phyloP scores from a whole-genome alignment of 2,113 vertebrate genomes.

The Chitala chitala region DNA sequence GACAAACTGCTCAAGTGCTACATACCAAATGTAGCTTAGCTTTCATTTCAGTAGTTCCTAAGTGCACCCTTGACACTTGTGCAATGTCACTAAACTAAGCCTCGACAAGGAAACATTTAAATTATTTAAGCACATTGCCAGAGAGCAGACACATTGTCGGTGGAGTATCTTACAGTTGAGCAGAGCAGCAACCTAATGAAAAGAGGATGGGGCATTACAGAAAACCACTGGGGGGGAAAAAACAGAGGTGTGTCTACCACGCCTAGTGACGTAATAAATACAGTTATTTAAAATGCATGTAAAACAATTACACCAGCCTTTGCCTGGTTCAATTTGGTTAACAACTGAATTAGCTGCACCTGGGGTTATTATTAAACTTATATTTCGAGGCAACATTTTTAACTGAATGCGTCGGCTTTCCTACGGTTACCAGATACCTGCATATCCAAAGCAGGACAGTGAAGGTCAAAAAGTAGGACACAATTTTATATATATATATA shows the following conservation, averaged over 20 bases:
- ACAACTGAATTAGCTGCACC: too few species aligned
- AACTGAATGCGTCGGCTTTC: too few species aligned
- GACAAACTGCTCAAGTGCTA: too few species aligned
- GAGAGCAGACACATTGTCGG: background rate
- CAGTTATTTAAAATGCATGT: background rate
- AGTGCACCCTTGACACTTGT: background rate
- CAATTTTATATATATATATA: too few species aligned
- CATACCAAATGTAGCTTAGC: too few species aligned
- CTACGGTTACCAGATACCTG: too few species aligned
- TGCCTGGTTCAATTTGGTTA: too few species aligned
- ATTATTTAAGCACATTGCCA: background rate
- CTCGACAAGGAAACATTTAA: background rate
- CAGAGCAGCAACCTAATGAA: background rate
- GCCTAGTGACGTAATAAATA: background rate
- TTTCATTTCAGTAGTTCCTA: background rate
- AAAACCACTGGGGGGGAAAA: background rate
- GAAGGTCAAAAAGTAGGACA: too few species aligned
- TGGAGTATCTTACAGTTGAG: background rate
- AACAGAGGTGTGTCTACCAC: background rate
- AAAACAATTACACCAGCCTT: too few species aligned
- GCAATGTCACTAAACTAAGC: background rate
- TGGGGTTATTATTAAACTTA: too few species aligned
- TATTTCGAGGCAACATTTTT: too few species aligned
- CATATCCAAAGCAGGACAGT: too few species aligned
- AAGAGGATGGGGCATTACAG: background rate